A percentile compares a stretch with the other conserved stretches of the same genome.
Conservation (phyloP, 2,888 invertebrate species). For the Colletes collaris region DNA sequence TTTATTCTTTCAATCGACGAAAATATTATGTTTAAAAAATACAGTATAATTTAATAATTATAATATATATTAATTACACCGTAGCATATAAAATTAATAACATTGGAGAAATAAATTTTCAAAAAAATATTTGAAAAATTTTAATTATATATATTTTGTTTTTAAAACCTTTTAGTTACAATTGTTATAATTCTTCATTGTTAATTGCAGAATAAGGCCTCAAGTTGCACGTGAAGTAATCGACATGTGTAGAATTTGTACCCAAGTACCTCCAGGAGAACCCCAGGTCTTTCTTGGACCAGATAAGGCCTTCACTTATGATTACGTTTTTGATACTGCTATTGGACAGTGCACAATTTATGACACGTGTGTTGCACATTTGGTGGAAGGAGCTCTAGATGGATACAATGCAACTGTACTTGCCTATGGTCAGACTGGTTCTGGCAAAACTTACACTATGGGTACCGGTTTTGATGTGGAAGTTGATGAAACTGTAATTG, state of each 20-base stretch:
- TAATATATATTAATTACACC: too few species aligned
- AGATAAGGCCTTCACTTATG: slow-evolving; percentile 98
- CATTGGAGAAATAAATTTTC: too few species aligned
- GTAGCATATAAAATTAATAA: too few species aligned
- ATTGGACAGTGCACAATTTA: slow-evolving; percentile 91
- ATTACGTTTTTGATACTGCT: slow-evolving; percentile 95
- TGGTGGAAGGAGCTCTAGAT: slow-evolving; percentile 96
- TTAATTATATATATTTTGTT: too few species aligned
- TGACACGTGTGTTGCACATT: slow-evolving; percentile 90
- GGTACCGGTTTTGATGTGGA: slow-evolving; percentile 96
- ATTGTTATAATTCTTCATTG: slow-evolving; percentile 19
- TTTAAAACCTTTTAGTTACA: too few species aligned
- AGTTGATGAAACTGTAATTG: slow-evolving; percentile 83
- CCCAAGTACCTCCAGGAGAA: slow-evolving; percentile 93
- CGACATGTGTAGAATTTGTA: slow-evolving; percentile 97
- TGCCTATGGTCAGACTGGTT: slow-evolving; percentile 94
- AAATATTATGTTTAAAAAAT: too few species aligned
- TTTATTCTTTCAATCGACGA: too few species aligned
- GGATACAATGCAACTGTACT: slow-evolving; percentile 99
- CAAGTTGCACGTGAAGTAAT: slow-evolving; percentile 96
- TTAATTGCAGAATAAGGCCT: slow-evolving; percentile 92
- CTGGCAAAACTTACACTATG: slow-evolving; percentile 99
- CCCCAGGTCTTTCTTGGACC: slow-evolving; percentile 96
- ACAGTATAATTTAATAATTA: too few species aligned
- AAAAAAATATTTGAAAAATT: too few species aligned